These are phyloP conservation scores for Chromis chromis DNA, from an alignment of 2,797 vertebrate genomes.

Conservation along the genomic window DNA sequence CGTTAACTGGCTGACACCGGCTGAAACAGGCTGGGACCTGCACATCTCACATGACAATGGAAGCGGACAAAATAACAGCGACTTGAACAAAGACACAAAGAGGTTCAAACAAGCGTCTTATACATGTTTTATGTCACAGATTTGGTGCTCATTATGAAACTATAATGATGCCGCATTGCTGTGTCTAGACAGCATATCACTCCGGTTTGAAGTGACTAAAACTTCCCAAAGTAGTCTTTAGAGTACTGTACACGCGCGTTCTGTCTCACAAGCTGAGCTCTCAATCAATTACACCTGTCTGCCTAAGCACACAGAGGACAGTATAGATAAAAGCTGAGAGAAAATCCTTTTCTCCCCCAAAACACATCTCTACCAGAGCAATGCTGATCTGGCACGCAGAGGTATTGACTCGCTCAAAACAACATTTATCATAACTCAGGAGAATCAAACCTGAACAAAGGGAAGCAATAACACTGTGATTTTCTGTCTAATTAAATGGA, in stretches of 20 bases:
- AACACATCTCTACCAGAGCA: slow-evolving; percentile 41
- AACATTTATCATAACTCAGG: slow-evolving; percentile 60
- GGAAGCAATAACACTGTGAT: slow-evolving; percentile 43
- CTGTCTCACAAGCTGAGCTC: slow-evolving; percentile 27
- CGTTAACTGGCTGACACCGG: slow-evolving; percentile 65
- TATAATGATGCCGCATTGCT: neutral
- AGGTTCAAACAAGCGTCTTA: slow-evolving; percentile 4
- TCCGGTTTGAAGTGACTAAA: neutral
- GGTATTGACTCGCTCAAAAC: slow-evolving; percentile 53
- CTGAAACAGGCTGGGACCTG: slow-evolving; percentile 41
- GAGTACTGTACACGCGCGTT: slow-evolving; percentile 21
- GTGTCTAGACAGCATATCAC: slow-evolving; percentile 17
- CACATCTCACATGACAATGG: slow-evolving; percentile 17
- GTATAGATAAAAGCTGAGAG: slow-evolving; percentile 38
- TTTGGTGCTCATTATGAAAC: neutral
- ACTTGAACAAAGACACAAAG: slow-evolving; percentile 13
- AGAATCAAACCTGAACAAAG: slow-evolving; percentile 55
- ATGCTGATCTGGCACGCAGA: slow-evolving; percentile 31
- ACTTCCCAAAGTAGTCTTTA: slow-evolving; percentile 17
- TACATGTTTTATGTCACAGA: neutral
- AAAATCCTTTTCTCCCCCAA: slow-evolving; percentile 32
- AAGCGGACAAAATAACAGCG: slow-evolving; percentile 29
- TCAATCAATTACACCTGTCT: slow-evolving; percentile 65
- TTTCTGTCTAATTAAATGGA: slow-evolving; percentile 54
- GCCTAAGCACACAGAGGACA: slow-evolving; percentile 44